These are phyloP conservation scores for Patella ulyssiponensis DNA, from an alignment of 2,888 invertebrate species.

Conservation along the genomic window DNA sequence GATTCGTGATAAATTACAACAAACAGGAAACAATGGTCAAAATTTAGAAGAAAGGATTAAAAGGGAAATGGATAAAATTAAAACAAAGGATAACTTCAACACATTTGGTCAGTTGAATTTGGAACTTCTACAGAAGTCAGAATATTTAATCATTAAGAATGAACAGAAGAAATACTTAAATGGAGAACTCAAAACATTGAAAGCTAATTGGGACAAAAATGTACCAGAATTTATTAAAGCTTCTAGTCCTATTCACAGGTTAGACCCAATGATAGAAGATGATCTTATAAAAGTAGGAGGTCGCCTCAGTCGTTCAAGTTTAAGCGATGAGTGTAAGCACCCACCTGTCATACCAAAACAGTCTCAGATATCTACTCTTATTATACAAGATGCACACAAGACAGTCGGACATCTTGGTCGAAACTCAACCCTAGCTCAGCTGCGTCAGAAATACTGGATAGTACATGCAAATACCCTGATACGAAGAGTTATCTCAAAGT, in stretches of 20 bases:
- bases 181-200: not conserved
- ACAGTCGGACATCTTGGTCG: conserved; percentile 2
- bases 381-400: not conserved
- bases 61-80: not conserved
- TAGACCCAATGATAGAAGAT: not conserved
- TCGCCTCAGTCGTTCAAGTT: not conserved
- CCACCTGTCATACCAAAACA: not conserved
- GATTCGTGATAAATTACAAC: no score
- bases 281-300: not conserved
- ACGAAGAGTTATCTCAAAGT: not conserved
- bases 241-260: not conserved
- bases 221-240: no score
- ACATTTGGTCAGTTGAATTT: not conserved
- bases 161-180: not conserved
- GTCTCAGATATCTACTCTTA: not conserved
- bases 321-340: not conserved
- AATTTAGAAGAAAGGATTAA: no score
- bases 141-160: not conserved
- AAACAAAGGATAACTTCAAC: not conserved
- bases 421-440: not conserved
- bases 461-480: not conserved
- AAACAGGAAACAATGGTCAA: no score
- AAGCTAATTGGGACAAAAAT: not conserved
- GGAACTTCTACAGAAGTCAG: not conserved
- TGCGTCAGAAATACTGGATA: conserved; percentile 21